Evolutionary conservation across 2,113 vertebrate species (phyloP), one percentile per base, ranked within the genome.

Genomic region (Cyphomyrus discorhynchus): DNA sequence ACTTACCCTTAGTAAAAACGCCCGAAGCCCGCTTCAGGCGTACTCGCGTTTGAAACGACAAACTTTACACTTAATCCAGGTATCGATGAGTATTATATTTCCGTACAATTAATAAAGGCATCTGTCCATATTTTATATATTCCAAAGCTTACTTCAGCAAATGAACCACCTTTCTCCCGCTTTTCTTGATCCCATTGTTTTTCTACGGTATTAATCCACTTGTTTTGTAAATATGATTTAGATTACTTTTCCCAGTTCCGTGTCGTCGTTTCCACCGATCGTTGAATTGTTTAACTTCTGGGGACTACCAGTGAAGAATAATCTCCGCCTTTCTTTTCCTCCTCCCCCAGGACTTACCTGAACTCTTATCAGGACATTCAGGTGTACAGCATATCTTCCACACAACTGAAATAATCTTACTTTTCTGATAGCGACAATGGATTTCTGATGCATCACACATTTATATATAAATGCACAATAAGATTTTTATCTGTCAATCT

Each of bases 1-100:
- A 84, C 82, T 84, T 84, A 92, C 93, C 90, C 58, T 92, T 89
- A 19, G 89, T 89, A 21, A 86, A 80, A 92, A 90, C 21, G 39
- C 66, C 1, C 47, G 0, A 46, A 19, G 46, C 42, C 35, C 3
- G n/a, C 47, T 87, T 49, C 88, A 15, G 17, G 9, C 19, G 0
- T 35, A 13, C 56, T 86, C 39, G 17, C n/a, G 45, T 53, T 86
- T 66, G 2, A 46, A 45, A 31, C 15, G 27, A 24, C 35, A 2
- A 88, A 46, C 87, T 4, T 66, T 58, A 45, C 42, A 45, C 42
- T 13, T 21, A 88, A 50, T 74, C 88, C 10, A 46, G 66, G 15
- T 74, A 21, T n/a, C 53, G 13, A 62, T 13, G 6, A 21, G 35
- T 56, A 89, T 39, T 83, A 24, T 42, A 45, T 35, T 27, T 13